Conservation (phyloP, 2,888 invertebrate genomes). For the Tetranychus truncatus region DNA sequence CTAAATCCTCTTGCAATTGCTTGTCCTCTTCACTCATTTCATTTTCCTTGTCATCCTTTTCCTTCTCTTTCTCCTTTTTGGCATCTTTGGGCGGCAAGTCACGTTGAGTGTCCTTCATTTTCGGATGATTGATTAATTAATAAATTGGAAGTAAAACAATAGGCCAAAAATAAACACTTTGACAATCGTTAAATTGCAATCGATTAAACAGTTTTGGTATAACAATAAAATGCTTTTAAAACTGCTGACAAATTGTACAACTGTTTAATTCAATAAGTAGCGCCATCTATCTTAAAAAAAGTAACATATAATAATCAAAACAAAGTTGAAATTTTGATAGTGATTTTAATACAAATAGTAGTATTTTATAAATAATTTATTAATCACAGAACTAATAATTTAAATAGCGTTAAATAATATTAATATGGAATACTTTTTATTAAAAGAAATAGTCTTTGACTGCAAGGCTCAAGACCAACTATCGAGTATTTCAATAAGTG, state of each 20-base stretch:
- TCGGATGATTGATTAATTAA: neutral
- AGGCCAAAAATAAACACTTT: slow-evolving; percentile 4
- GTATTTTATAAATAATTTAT: no score
- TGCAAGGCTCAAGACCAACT: no score
- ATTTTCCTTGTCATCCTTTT: slow-evolving; percentile 31
- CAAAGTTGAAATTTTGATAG: neutral
- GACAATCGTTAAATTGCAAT: neutral
- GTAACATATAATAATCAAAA: neutral
- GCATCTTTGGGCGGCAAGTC: slow-evolving; percentile 8
- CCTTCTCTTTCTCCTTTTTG: slow-evolving; percentile 29
- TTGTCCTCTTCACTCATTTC: slow-evolving; percentile 19
- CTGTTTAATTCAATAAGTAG: neutral
- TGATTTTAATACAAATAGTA: no score
- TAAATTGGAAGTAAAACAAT: slow-evolving; percentile 1
- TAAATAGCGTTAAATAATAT: no score
- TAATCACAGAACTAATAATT: no score
- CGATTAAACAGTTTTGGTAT: neutral
- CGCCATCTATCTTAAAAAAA: neutral
- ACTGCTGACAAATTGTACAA: neutral
- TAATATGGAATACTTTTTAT: no score
- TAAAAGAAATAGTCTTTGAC: no score
- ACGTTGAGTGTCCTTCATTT: slow-evolving; percentile 1
- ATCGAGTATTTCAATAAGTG: no score
- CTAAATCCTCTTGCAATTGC: slow-evolving; percentile 20
- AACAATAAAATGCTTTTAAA: neutral